Percentiles rank a stretch among this genome's conserved stretches.
These are phyloP conservation scores for Phocides pigmalion DNA, from an alignment of 1,140 invertebrate genomes.

Conservation along the genomic window DNA sequence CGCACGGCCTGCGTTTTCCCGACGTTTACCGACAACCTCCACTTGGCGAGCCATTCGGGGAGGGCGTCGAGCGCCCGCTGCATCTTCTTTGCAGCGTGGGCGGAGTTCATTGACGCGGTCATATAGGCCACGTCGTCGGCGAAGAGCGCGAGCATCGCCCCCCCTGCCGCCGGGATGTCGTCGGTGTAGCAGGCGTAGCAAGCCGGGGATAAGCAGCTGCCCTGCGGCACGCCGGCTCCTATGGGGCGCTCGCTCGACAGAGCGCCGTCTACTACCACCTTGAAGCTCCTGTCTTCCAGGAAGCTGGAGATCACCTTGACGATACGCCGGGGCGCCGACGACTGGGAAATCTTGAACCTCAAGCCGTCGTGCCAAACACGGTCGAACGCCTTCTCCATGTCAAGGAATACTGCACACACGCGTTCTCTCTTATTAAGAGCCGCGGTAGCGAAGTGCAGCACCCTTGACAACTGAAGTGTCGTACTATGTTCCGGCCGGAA, in stretches of 20 bases:
- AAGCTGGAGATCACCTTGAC: too few species aligned
- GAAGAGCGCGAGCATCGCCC: too few species aligned
- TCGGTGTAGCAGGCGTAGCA: constrained; percentile 39
- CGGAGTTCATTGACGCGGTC: background rate
- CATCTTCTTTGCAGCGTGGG: constrained; percentile 32
- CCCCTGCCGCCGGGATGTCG: constrained; percentile 33
- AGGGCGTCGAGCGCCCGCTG: too few species aligned
- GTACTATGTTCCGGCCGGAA: constrained; percentile 56
- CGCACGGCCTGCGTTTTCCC: too few species aligned
- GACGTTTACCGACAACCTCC: too few species aligned
- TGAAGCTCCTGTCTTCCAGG: too few species aligned
- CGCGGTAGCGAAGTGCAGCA: constrained; percentile 26
- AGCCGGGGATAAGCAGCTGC: too few species aligned
- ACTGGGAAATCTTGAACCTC: constrained; percentile 33
- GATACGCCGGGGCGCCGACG: background rate
- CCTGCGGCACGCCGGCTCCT: too few species aligned
- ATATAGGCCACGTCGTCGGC: constrained; percentile 29
- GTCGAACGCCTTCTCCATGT: constrained; percentile 36
- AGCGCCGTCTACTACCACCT: constrained; percentile 30
- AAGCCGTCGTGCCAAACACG: constrained; percentile 44
- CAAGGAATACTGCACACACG: too few species aligned
- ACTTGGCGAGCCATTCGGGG: too few species aligned
- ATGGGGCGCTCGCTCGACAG: constrained; percentile 34
- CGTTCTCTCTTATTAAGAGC: constrained; percentile 41
- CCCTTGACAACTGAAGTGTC: constrained; percentile 39